Conservation (phyloP, 2,113 vertebrate species). For the Albula goreensis region DNA sequence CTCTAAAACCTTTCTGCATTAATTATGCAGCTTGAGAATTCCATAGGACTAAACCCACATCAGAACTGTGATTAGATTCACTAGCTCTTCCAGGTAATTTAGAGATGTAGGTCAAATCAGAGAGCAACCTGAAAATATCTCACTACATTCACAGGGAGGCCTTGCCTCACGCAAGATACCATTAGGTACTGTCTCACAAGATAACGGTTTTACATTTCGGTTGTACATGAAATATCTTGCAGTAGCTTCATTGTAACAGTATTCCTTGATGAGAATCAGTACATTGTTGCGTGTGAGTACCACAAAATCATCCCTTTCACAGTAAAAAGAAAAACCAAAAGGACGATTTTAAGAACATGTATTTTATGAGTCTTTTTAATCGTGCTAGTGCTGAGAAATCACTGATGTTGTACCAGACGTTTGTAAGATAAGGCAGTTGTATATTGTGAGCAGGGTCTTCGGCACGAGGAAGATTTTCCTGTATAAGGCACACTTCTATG, state of each 20-base stretch:
- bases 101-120: not conserved
- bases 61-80: not conserved
- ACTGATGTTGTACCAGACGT: too few relatives aligned
- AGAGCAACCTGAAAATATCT: not conserved
- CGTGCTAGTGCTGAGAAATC: too few relatives aligned
- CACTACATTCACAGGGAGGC: not conserved
- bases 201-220: not conserved
- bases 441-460: too few relatives aligned
- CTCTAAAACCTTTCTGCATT: not conserved
- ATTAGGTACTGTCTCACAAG: not conserved
- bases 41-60: not conserved
- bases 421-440: too few relatives aligned
- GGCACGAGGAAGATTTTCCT: too few relatives aligned
- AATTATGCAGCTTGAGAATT: not conserved
- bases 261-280: not conserved
- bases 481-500: too few relatives aligned
- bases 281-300: not conserved
- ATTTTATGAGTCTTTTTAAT: not conserved
- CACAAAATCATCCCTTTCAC: not conserved
- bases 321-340: not conserved
- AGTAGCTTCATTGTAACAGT: not conserved
- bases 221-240: not conserved
- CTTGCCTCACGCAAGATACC: not conserved
- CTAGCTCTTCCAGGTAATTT: not conserved
- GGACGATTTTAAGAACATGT: not conserved